These are phyloP conservation scores for Drosophila gaucha DNA, from an alignment of 2,888 invertebrate species.

Conservation along the genomic window DNA sequence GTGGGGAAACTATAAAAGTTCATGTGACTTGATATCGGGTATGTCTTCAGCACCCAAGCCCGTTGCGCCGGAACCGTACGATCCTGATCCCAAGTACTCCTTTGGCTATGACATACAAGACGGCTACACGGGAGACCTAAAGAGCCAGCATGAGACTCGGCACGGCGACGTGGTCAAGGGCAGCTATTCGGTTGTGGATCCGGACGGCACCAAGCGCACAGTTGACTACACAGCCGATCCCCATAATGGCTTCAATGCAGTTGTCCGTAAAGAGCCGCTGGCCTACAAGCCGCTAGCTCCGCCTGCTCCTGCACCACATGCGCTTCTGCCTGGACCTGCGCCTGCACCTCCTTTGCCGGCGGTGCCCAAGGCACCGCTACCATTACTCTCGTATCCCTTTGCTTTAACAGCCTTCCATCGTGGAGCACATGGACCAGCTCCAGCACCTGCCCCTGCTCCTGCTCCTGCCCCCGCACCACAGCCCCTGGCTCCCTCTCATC, in stretches of 20 bases:
- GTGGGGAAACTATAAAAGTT: not conserved
- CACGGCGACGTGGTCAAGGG: conserved; percentile 88
- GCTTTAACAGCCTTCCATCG: conserved; percentile 52
- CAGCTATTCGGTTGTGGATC: conserved; percentile 86
- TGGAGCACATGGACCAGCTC: conserved; percentile 46
- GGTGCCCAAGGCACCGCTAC: conserved; percentile 61
- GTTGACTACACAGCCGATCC: conserved; percentile 87
- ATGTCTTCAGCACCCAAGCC: conserved; percentile 66
- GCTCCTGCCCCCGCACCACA: conserved; percentile 59
- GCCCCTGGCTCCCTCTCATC: conserved; percentile 43
- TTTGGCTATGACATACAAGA: conserved; percentile 86
- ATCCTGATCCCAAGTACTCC: conserved; percentile 85
- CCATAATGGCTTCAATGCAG: conserved; percentile 85
- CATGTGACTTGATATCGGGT: not conserved
- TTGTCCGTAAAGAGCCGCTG: conserved; percentile 83
- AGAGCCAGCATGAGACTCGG: conserved; percentile 87
- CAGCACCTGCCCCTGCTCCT: conserved; percentile 44
- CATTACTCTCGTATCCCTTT: conserved; percentile 60
- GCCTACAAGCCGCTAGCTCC: conserved; percentile 74
- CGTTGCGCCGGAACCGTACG: conserved; percentile 82
- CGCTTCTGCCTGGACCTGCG: conserved; percentile 44
- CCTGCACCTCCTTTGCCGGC: conserved; percentile 75
- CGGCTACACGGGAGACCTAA: conserved; percentile 85
- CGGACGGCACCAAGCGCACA: conserved; percentile 88
- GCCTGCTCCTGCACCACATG: conserved; percentile 55